A percentile compares a stretch with the other conserved stretches of the same genome.
These are phyloP conservation scores for Blastobasis adustella DNA, from an alignment of 2,888 invertebrate genomes.

Conservation along the genomic window DNA sequence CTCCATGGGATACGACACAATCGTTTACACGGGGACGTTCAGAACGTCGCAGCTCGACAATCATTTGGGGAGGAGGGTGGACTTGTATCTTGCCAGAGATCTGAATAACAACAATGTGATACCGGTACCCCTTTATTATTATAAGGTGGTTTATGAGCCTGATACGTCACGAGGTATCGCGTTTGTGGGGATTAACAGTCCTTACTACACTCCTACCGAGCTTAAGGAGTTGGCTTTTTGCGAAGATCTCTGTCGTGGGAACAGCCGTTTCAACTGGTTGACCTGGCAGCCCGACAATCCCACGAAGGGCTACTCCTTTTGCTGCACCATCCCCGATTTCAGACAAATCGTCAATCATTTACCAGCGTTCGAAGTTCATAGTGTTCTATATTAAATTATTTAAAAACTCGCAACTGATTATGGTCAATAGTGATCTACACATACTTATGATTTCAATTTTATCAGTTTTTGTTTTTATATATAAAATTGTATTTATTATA, in stretches of 20 bases:
- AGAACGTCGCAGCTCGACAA: slow-evolving; percentile 72
- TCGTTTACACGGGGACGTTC: slow-evolving; percentile 77
- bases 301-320: slow-evolving; percentile 73
- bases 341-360: slow-evolving; percentile 60
- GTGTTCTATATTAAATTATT: slow-evolving; percentile 34
- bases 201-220: slow-evolving; percentile 50
- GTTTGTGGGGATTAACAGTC: slow-evolving; percentile 79
- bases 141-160: slow-evolving; percentile 74
- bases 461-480: background rate
- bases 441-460: too few species aligned
- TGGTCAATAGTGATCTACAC: background rate
- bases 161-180: slow-evolving; percentile 61
- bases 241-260: slow-evolving; percentile 59
- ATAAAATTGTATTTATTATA: too few species aligned
- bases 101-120: slow-evolving; percentile 54
- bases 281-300: slow-evolving; percentile 67
- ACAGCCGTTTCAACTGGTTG: slow-evolving; percentile 72
- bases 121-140: slow-evolving; percentile 61
- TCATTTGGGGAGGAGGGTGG: slow-evolving; percentile 37
- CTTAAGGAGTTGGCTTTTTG: slow-evolving; percentile 59
- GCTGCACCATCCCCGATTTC: slow-evolving; percentile 75
- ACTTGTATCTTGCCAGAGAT: slow-evolving; percentile 52
- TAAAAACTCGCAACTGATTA: background rate
- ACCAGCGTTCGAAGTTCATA: slow-evolving; percentile 64
- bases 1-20: slow-evolving; percentile 35